phyloP scores from a whole-genome alignment of 1,140 invertebrate species.

The Acromyrmex charruanus region DNA sequence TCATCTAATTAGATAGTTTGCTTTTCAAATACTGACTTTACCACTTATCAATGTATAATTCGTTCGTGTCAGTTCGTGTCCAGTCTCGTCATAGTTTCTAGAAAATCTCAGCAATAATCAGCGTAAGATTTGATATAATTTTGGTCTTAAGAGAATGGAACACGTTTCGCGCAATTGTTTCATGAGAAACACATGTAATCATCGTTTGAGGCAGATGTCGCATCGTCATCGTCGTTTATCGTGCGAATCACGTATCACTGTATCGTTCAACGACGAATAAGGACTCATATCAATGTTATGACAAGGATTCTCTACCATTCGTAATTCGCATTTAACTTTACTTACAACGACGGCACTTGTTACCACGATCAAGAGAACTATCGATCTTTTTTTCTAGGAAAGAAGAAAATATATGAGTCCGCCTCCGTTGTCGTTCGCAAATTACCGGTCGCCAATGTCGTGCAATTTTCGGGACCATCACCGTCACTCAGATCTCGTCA shows the following conservation, averaged over 20 bases:
- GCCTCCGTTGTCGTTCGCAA: not conserved
- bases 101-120: constrained; percentile 7
- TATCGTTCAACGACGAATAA: constrained; percentile 14
- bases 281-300: not conserved
- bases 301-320: no score
- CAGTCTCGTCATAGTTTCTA: not conserved
- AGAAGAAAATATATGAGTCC: not conserved
- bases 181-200: constrained; percentile 15
- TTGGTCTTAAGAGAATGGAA: constrained; percentile 2
- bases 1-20: not conserved
- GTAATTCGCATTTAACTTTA: constrained; percentile 12
- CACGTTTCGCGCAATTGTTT: constrained; percentile 23
- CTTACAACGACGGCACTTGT: not conserved
- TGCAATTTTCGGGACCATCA: constrained; percentile 44
- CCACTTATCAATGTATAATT: not conserved
- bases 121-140: constrained; percentile 3
- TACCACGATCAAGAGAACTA: not conserved
- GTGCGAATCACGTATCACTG: constrained; percentile 31
- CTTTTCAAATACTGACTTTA: not conserved
- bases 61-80: not conserved
- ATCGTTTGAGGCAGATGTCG: constrained; percentile 23
- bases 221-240: constrained; percentile 54
- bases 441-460: constrained; percentile 36
- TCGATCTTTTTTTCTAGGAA: not conserved
- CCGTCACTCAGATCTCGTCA: constrained; percentile 47